Evolutionary conservation across 2,797 vertebrate genomes (phyloP), one percentile per base, ranked within the genome.

Genomic region (Falco berigora): DNA sequence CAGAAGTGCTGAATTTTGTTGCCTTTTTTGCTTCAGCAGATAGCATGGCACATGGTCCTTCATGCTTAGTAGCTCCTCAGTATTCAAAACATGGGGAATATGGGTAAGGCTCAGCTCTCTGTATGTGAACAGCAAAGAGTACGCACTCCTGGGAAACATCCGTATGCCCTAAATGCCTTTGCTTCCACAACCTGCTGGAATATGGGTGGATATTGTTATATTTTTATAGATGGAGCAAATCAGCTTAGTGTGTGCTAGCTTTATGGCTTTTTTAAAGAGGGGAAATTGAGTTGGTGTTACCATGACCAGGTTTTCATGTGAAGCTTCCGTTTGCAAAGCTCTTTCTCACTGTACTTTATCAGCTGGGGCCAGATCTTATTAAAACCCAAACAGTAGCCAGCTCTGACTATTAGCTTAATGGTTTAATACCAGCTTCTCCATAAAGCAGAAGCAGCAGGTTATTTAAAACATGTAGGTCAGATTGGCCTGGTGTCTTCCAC

Each of bases 391-490:
- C 84, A 89, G 72, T 77, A 91, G 64, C 47, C 84, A 83, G 78
- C 88, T 91, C 81, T 79, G 78, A 76, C 77, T 94, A 23, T 83
- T 91, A 93, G 78, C 92, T 83, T 95, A 94, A 83, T 93, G 50
- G 38, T 85, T 92, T 97, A 95, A 91, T 93, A 84, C 58, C 75
- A 94, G 75, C 84, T 92, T 92, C 94, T 91, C 46, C 66, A 83
- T 93, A 40, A 92, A 86, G 72, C 53, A 90, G 82, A 78, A 86
- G 68, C 68, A 87, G 80, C 42, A 67, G 52, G 75, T 93, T 96
- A 82, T 95, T 97, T 95, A 92, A 91, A 96, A 94, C 88, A 83
- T 59, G 64, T 92, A 80, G 90, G 81, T 93, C 90, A 93, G 72
- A 80, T 86, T 92, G 64, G 49, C 66, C 12, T 4, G 11, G 28